Percentiles rank a stretch among this genome's conserved stretches.
phyloP scores from a whole-genome alignment of 2,888 invertebrate species.

The Merodon equestris region DNA sequence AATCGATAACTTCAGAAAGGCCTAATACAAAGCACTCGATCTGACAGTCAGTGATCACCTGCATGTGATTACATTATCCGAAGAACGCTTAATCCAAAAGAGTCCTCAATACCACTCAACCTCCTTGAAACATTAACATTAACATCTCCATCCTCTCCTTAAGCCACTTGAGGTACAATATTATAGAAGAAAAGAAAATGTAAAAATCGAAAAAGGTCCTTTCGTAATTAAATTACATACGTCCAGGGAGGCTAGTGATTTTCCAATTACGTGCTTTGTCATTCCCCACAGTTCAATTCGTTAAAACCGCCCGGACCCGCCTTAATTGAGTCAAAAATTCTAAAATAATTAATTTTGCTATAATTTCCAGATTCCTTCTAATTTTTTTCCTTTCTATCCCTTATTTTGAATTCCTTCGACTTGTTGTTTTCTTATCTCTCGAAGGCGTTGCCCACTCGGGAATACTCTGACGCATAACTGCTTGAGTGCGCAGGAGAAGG shows the following conservation, averaged over 20 bases:
- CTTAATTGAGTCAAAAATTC: constrained; percentile 65
- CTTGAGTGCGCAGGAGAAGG: constrained; percentile 4
- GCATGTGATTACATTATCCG: no score
- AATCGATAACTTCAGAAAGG: no score
- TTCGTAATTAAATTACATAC: constrained; percentile 54
- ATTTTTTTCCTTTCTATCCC: constrained; percentile 29
- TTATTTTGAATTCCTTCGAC: no score
- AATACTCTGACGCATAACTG: constrained; percentile 48
- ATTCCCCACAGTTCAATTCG: constrained; percentile 48
- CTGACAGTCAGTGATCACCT: no score
- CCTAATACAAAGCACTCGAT: no score
- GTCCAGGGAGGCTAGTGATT: constrained; percentile 47
- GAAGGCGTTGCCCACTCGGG: constrained; percentile 57
- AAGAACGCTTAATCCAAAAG: no score
- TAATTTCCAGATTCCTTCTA: constrained; percentile 45
- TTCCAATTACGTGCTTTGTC: constrained; percentile 68
- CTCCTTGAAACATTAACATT: no score
- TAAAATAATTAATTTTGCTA: constrained; percentile 66
- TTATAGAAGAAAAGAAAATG: no score
- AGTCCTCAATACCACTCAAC: no score
- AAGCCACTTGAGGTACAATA: no score
- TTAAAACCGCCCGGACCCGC: constrained; percentile 46
- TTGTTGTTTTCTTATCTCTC: constrained; percentile 25
- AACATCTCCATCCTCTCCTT: no score
- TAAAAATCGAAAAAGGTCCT: constrained; percentile 14